Evolutionary conservation across 2,888 invertebrate genomes (phyloP).

Genomic region (Norana najaformis): DNA sequence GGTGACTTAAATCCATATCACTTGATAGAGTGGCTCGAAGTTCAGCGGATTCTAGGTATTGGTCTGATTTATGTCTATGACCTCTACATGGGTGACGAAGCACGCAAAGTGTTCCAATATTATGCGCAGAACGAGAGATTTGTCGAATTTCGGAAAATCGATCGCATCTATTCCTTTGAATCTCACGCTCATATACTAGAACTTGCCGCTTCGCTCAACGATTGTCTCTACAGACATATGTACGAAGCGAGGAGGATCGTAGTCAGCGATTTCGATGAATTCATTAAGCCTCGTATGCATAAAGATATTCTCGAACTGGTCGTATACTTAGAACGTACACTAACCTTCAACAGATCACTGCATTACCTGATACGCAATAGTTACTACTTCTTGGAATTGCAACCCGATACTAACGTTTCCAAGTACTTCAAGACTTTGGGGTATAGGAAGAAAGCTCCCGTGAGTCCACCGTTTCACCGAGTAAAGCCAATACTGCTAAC

Average conservation of each 20-base stretch:
- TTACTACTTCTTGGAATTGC: conserved; percentile 38
- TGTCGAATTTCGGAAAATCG: neutral
- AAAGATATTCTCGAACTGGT: conserved; percentile 24
- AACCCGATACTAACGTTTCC: neutral
- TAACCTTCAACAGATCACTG: neutral
- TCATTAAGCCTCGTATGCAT: conserved; percentile 39
- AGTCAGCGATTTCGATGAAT: conserved; percentile 41
- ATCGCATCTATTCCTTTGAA: neutral
- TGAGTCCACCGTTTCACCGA: neutral
- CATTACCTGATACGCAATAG: conserved; percentile 36
- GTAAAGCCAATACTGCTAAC: conserved; percentile 39
- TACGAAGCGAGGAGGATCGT: conserved; percentile 36
- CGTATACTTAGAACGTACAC: neutral
- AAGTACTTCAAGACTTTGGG: neutral
- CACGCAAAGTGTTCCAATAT: neutral
- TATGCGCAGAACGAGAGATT: neutral
- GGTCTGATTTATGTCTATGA: neutral
- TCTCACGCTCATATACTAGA: neutral
- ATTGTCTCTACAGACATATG: conserved; percentile 36
- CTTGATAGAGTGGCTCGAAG: neutral
- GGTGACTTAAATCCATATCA: neutral
- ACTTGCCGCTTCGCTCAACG: neutral
- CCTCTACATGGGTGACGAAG: neutral
- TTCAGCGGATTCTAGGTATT: neutral
- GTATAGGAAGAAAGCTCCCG: neutral